Conservation (phyloP, 2,797 vertebrate genomes). For the Arvicola amphibius region DNA sequence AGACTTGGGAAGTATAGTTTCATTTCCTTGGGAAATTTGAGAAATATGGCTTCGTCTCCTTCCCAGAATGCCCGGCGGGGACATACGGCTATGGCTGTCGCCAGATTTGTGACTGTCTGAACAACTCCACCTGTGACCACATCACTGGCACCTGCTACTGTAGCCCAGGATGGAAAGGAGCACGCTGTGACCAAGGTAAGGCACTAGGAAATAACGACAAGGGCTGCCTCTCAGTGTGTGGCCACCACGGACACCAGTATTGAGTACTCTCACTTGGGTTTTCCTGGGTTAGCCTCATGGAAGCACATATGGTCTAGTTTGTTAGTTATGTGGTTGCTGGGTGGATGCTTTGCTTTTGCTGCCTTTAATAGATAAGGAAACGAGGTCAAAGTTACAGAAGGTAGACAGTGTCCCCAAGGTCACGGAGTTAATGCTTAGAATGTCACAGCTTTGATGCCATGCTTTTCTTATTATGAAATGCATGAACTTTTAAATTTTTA, state of each 20-base stretch:
- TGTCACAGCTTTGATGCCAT: background rate
- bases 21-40: no score
- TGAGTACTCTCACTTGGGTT: background rate
- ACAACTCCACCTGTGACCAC: slow-evolving; percentile 98
- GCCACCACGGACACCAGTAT: fast-evolving
- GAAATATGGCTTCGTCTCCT: slow-evolving; percentile 3
- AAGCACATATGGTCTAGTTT: background rate
- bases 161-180: slow-evolving; percentile 96
- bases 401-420: background rate
- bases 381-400: background rate
- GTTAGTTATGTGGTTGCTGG: background rate
- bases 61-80: slow-evolving; percentile 92
- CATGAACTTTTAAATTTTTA: slow-evolving; percentile 36
- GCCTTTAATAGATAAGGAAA: background rate
- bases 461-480: slow-evolving; percentile 28
- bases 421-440: background rate
- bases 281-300: background rate
- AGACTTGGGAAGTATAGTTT: background rate
- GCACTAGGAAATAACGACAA: fast-evolving
- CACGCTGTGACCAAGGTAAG: slow-evolving; percentile 96
- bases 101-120: slow-evolving; percentile 97
- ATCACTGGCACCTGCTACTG: slow-evolving; percentile 98
- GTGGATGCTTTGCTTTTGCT: background rate
- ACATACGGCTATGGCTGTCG: slow-evolving; percentile 97
- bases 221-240: fast-evolving